Evolutionary conservation across 2,888 invertebrate genomes (phyloP).

Genomic region (Chrysolina oricalcia): DNA sequence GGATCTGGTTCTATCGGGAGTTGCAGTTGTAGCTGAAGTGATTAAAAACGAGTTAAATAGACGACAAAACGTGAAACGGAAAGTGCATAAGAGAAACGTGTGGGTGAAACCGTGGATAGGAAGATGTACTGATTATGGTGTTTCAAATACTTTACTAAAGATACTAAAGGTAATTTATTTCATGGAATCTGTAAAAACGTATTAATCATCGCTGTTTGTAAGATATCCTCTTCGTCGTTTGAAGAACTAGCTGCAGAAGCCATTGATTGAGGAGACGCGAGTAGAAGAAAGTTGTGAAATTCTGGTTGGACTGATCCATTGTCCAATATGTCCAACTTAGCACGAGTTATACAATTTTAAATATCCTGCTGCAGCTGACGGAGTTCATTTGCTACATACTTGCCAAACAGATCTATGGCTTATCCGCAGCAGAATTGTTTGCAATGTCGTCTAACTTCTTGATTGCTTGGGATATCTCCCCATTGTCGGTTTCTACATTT

Average conservation of each 20-base stretch:
- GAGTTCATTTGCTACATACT: conserved; percentile 16
- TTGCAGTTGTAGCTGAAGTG: neutral
- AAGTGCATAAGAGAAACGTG: neutral
- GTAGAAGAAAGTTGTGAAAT: conserved; percentile 1
- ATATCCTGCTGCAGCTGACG: conserved; percentile 18
- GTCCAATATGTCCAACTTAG: conserved; percentile 27
- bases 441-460: conserved; percentile 16
- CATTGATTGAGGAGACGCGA: neutral
- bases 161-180: neutral
- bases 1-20: neutral
- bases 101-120: neutral
- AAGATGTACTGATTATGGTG: neutral
- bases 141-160: neutral
- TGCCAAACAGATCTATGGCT: conserved; percentile 29
- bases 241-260: conserved; percentile 1
- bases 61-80: neutral
- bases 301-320: conserved; percentile 1
- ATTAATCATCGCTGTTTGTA: conserved; percentile 11
- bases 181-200: neutral
- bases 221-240: conserved; percentile 10
- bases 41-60: neutral
- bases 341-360: conserved; percentile 29
- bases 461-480: conserved; percentile 3
- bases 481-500: conserved; percentile 20
- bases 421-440: conserved; percentile 23